These are phyloP conservation scores for Muscicapa comitata DNA, from an alignment of 2,797 vertebrate species.

Conservation along the genomic window DNA sequence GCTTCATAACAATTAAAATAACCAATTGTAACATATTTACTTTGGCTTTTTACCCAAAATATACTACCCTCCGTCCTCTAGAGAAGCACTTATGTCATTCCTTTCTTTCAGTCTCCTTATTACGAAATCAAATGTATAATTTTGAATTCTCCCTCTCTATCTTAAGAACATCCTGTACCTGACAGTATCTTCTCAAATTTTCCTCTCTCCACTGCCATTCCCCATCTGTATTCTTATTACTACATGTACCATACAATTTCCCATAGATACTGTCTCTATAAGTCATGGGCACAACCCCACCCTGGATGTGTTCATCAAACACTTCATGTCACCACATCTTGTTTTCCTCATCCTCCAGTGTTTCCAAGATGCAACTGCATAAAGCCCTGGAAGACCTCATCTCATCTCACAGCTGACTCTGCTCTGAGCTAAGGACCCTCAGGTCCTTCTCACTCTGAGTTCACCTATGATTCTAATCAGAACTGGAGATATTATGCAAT, in stretches of 20 bases:
- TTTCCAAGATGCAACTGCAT: neutral
- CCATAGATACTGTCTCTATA: neutral
- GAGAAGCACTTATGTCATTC: neutral
- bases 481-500: neutral
- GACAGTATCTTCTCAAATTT: neutral
- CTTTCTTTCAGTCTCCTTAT: neutral
- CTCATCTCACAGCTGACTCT: neutral
- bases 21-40: neutral
- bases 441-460: neutral
- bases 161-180: neutral
- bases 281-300: neutral
- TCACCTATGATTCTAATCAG: neutral
- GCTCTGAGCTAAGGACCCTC: neutral
- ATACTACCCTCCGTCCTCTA: neutral
- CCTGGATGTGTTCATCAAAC: neutral
- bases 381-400: neutral
- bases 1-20: neutral
- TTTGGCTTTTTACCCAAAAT: neutral
- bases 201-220: neutral
- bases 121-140: neutral
- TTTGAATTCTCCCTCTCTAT: neutral
- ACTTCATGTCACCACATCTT: neutral
- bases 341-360: accelerated
- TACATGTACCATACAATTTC: neutral
- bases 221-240: neutral